A percentile compares a stretch with the other conserved stretches of the same genome.
Conservation (phyloP, 2,113 vertebrate species). For the Epinephelus moara region DNA sequence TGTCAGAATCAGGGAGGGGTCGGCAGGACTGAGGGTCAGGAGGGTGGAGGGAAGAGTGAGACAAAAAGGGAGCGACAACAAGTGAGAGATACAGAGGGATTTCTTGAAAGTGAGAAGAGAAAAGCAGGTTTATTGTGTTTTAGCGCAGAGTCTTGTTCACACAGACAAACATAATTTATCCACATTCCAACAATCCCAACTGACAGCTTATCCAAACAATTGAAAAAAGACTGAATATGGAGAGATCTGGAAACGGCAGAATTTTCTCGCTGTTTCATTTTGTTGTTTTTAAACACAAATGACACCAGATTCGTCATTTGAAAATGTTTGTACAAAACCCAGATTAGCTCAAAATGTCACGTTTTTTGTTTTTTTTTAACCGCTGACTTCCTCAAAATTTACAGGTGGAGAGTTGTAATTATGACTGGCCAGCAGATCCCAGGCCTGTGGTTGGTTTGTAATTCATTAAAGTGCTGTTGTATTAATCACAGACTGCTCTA, state of each 20-base stretch:
- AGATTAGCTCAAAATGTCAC: background rate
- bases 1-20: conserved; percentile 57
- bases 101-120: conserved; percentile 20
- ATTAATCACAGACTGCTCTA: conserved; percentile 77
- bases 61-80: conserved; percentile 32
- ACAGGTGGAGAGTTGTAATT: conserved; percentile 40
- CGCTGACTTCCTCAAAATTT: background rate
- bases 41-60: conserved; percentile 40
- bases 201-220: conserved; percentile 34
- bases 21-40: conserved; percentile 46
- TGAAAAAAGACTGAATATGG: conserved; percentile 11
- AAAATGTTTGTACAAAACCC: background rate
- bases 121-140: conserved; percentile 27
- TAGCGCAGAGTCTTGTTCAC: conserved; percentile 8
- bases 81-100: conserved; percentile 49
- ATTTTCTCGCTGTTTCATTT: background rate
- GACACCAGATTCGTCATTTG: background rate
- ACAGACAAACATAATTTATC: conserved; percentile 39
- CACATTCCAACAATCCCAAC: conserved; percentile 24
- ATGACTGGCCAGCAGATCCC: conserved; percentile 55
- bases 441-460: conserved; percentile 63
- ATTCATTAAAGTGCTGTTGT: conserved; percentile 78
- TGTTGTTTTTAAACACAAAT: conserved; percentile 11
- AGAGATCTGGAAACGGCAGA: conserved; percentile 10
- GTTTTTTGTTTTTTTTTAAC: background rate